These are phyloP conservation scores for Strigops habroptila DNA, from an alignment of 2,113 vertebrate species.

Conservation along the genomic window DNA sequence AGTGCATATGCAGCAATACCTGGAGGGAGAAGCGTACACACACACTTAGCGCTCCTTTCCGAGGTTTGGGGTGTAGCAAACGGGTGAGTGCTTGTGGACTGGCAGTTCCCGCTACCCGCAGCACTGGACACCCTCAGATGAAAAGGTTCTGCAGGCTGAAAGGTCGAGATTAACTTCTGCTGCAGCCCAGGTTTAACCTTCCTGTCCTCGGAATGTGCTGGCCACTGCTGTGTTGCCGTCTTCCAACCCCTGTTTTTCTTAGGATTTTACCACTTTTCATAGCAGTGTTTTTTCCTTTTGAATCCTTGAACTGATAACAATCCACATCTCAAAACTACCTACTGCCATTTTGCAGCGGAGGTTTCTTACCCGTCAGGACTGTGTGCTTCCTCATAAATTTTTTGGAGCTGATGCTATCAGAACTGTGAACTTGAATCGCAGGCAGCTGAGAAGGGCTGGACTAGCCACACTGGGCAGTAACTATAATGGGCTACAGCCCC, in stretches of 20 bases:
- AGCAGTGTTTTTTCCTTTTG: background rate
- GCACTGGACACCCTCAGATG: background rate
- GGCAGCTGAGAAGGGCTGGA: background rate
- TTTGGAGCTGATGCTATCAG: background rate
- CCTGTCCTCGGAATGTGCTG: background rate
- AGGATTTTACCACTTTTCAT: background rate
- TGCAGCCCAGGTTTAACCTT: background rate
- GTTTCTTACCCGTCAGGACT: background rate
- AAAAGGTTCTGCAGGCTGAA: background rate
- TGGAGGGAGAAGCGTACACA: background rate
- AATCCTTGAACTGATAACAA: background rate
- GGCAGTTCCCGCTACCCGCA: background rate
- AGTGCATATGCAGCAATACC: fast-evolving
- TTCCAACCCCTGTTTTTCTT: background rate
- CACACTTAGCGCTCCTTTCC: background rate
- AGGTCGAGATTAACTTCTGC: background rate
- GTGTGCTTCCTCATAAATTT: background rate
- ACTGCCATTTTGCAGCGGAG: background rate
- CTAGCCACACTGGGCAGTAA: fast-evolving
- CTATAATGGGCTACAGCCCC: background rate
- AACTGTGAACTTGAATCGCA: background rate
- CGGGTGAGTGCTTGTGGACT: fast-evolving
- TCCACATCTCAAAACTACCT: background rate
- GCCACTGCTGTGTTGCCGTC: background rate
- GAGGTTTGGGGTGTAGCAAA: too few relatives aligned